phyloP scores from a whole-genome alignment of 2,888 invertebrate genomes.

The Watsonalla binaria region DNA sequence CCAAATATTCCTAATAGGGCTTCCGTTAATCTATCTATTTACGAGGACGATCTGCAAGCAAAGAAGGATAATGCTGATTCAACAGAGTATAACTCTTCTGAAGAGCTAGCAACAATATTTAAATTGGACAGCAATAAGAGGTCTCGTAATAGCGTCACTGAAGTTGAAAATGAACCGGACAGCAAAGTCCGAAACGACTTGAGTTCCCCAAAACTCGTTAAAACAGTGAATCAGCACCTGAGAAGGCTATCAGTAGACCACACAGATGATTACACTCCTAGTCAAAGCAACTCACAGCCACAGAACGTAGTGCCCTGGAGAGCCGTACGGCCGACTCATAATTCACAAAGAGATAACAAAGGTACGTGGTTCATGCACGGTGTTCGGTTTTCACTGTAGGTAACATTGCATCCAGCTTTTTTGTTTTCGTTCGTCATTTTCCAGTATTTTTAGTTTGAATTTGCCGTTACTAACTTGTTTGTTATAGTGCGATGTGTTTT shows the following conservation, averaged over 20 bases:
- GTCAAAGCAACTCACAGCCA: conserved; percentile 71
- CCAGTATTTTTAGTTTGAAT: conserved; percentile 10
- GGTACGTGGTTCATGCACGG: conserved; percentile 76
- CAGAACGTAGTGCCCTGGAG: conserved; percentile 71
- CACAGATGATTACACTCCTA: conserved; percentile 56
- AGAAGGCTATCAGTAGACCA: conserved; percentile 64
- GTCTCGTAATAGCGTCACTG: conserved; percentile 23
- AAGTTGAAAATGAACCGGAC: conserved; percentile 32
- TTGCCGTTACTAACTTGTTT: conserved; percentile 10
- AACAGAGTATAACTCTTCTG: conserved; percentile 82
- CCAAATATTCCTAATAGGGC: conserved; percentile 46
- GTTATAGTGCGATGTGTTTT: conserved; percentile 44
- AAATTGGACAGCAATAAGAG: conserved; percentile 56
- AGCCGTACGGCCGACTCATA: conserved; percentile 62
- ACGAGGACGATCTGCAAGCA: conserved; percentile 64
- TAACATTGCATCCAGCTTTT: conserved; percentile 60
- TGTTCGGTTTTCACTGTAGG: conserved; percentile 66
- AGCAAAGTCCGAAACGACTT: conserved; percentile 53
- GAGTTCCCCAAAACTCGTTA: conserved; percentile 70
- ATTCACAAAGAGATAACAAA: conserved; percentile 71
- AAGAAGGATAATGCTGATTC: conserved; percentile 63
- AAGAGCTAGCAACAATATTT: conserved; percentile 82
- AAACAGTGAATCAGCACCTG: conserved; percentile 66
- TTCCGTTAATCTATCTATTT: conserved; percentile 64
- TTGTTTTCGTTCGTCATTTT: conserved; percentile 25